These are phyloP conservation scores for Campoletis raptor DNA, from an alignment of 2,888 invertebrate species.

Conservation along the genomic window DNA sequence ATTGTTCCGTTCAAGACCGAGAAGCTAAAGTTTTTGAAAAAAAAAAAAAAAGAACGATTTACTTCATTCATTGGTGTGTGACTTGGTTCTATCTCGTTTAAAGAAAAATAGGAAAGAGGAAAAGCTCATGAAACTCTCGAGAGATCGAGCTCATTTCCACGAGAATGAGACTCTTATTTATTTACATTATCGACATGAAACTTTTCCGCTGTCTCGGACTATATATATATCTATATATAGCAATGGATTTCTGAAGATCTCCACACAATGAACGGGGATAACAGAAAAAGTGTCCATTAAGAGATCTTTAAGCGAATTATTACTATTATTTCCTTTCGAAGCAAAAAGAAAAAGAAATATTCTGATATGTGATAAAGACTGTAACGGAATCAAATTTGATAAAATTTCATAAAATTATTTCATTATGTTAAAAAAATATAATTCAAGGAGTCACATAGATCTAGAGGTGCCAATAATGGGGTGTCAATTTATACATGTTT, in stretches of 20 bases:
- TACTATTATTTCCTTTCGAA: background rate
- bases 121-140: slow-evolving; percentile 4
- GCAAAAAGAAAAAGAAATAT: background rate
- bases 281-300: slow-evolving; percentile 1
- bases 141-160: slow-evolving; percentile 11
- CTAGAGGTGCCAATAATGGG: too few relatives aligned
- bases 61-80: background rate
- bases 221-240: background rate
- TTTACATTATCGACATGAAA: slow-evolving; percentile 17
- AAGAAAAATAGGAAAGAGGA: background rate
- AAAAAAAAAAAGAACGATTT: background rate
- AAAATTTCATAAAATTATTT: background rate
- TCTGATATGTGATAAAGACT: background rate
- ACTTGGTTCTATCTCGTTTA: background rate
- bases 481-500: too few relatives aligned
- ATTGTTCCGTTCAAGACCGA: background rate
- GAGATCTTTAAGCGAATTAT: background rate
- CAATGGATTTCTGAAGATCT: background rate
- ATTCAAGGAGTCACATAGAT: too few relatives aligned
- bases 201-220: background rate
- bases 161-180: slow-evolving; percentile 6
- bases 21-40: background rate
- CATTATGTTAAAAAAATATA: too few relatives aligned
- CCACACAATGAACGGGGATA: background rate
- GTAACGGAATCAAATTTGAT: background rate